Evolutionary conservation across 2,113 vertebrate species (phyloP), one percentile per base, ranked within the genome.

Genomic region (Ceuthmochares aereus): DNA sequence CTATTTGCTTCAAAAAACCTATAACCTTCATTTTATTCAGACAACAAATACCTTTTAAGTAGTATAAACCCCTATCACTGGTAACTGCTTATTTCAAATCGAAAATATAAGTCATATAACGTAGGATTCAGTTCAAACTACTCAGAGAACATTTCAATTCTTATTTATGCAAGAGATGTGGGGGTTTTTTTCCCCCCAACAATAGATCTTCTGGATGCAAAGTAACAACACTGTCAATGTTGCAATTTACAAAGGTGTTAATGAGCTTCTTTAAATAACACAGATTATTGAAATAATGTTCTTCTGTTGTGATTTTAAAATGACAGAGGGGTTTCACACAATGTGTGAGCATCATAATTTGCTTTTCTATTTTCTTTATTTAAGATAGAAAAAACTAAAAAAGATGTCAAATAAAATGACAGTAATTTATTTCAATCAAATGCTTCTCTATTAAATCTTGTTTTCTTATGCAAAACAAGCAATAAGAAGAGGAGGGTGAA

Each of bases 181-280:
- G 45, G 16, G 9, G n/a, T n/a, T 47, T 3, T 93, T 95, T 94
- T 84, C 67, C 30, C 75, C 79, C 40, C 40, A 73, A 58, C 16
- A 21, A 89, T 75, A 92, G 74, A 37, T 96, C 63, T 95, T 97
- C 80, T 93, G 54, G 73, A 97, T 95, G 93, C 85, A 85, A 96
- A 97, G 87, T 94, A 97, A 92, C 72, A 95, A 82, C 80, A 74
- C 79, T 79, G 59, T 59, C 55, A 87, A 79, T 95, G 80, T 82
- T 94, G 86, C 89, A 96, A 92, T 96, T 97, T 95, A 95, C 83
- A 97, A 72, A 97, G 92, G 96, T 97, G 96, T 55, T 97, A 98
- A 98, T 96, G 87, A 97, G 82, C 90, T 95, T 86, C 89, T 95
- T 96, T 96, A 97, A 97, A 97, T 83, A 97, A 90, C 73, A 96